Percentiles rank a stretch among this genome's conserved stretches.
These are phyloP conservation scores for Ictalurus furcatus DNA, from an alignment of 2,113 vertebrate genomes.

Conservation along the genomic window DNA sequence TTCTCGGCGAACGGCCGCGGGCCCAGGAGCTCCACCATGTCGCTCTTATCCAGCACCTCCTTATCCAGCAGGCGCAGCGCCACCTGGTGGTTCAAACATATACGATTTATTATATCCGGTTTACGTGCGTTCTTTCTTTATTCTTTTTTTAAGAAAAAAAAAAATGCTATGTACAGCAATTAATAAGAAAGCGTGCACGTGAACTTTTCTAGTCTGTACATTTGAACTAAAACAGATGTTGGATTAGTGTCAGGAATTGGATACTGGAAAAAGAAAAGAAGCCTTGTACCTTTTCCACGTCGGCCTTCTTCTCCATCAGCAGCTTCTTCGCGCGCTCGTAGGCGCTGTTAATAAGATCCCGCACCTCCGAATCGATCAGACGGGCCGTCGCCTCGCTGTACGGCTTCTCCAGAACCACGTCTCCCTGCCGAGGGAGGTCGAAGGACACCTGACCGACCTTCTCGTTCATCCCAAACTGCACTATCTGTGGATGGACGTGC, in stretches of 20 bases:
- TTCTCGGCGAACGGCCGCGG: constrained; percentile 90
- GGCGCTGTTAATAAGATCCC: constrained; percentile 81
- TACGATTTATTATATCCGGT: background rate
- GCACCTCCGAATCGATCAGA: constrained; percentile 90
- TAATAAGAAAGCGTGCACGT: background rate
- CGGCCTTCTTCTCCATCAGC: constrained; percentile 81
- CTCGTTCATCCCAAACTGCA: constrained; percentile 97
- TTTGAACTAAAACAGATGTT: background rate
- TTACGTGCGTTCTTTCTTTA: too few species aligned
- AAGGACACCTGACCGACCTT: constrained; percentile 98
- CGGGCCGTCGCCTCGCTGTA: constrained; percentile 95
- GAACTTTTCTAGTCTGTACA: background rate
- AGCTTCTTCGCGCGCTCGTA: constrained; percentile 82
- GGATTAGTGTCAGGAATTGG: background rate
- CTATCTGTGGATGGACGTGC: constrained; percentile 76
- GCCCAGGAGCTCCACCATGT: constrained; percentile 93
- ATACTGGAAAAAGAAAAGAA: background rate
- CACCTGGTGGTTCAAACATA: constrained; percentile 73
- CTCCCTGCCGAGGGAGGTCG: constrained; percentile 91
- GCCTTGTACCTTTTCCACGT: constrained; percentile 89
- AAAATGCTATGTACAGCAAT: background rate
- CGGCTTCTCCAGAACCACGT: constrained; percentile 94
- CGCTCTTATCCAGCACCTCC: constrained; percentile 92
- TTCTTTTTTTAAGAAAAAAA: background rate
- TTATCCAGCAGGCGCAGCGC: constrained; percentile 90